phyloP scores from a whole-genome alignment of 2,888 invertebrate species.

The Hirtodrosophila trivittata region DNA sequence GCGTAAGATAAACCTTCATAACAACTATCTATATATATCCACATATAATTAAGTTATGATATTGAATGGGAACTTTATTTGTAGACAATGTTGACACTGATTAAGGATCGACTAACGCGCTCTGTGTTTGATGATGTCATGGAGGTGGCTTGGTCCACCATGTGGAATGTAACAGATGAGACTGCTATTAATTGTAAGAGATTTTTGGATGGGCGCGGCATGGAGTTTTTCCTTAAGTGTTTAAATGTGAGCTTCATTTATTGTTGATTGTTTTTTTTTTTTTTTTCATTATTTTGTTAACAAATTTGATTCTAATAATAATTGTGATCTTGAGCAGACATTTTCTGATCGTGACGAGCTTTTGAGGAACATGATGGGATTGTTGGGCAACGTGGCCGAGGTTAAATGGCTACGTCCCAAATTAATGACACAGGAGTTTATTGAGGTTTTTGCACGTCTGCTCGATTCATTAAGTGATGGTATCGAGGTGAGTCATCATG shows the following conservation, averaged over 20 bases:
- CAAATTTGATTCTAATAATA: neutral
- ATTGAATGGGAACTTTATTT: constrained; percentile 58
- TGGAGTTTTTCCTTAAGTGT: constrained; percentile 95
- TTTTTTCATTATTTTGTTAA: neutral
- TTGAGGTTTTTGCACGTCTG: constrained; percentile 93
- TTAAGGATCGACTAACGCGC: constrained; percentile 90
- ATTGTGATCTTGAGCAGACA: constrained; percentile 85
- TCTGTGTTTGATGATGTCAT: constrained; percentile 96
- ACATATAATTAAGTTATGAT: neutral
- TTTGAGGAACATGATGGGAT: constrained; percentile 98
- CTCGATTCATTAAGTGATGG: constrained; percentile 94
- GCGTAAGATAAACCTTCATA: constrained; percentile 85
- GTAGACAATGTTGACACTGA: constrained; percentile 94
- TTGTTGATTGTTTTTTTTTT: neutral
- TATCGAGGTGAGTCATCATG: constrained; percentile 89
- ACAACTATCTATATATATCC: neutral
- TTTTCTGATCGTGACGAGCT: constrained; percentile 95
- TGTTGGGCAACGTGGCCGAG: constrained; percentile 98
- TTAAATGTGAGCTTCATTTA: constrained; percentile 87
- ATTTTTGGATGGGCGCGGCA: constrained; percentile 94
- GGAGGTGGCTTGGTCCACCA: constrained; percentile 99
- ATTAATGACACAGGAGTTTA: constrained; percentile 93
- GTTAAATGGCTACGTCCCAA: constrained; percentile 91
- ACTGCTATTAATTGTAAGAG: constrained; percentile 96
- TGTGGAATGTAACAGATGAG: constrained; percentile 99